Conservation (phyloP, 2,888 invertebrate genomes). For the Nemapogon koenigi region DNA sequence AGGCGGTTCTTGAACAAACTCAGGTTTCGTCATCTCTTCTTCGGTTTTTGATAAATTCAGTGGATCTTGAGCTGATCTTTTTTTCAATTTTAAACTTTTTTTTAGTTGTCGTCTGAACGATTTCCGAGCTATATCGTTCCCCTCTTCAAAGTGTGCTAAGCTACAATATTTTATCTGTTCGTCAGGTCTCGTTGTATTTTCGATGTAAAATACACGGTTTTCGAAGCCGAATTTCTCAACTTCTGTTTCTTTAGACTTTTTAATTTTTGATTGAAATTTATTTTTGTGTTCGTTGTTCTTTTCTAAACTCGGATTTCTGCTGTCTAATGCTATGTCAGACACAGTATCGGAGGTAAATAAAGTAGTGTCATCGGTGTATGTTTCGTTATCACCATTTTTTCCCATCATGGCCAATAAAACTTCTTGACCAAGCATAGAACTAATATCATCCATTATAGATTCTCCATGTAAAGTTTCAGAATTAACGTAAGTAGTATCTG, state of each 20-base stretch:
- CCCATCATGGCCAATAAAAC: conserved; percentile 72
- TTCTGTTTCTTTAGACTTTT: conserved; percentile 48
- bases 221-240: conserved; percentile 73
- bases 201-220: conserved; percentile 72
- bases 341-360: conserved; percentile 67
- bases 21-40: conserved; percentile 30
- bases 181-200: conserved; percentile 52
- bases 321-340: conserved; percentile 57
- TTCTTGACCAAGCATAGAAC: conserved; percentile 76
- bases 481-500: conserved; percentile 71
- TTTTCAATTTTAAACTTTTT: conserved; percentile 48
- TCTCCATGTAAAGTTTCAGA: conserved; percentile 80
- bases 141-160: conserved; percentile 82
- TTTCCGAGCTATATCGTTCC: conserved; percentile 80
- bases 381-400: conserved; percentile 66
- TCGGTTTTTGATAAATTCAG: conserved; percentile 38
- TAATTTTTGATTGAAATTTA: conserved; percentile 55
- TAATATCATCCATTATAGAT: conserved; percentile 80
- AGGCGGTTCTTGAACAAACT: conserved; percentile 9
- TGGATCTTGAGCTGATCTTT: conserved; percentile 39
- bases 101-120: conserved; percentile 69
- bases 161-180: conserved; percentile 77
- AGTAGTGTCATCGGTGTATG: conserved; percentile 75
- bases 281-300: conserved; percentile 66
- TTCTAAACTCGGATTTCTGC: conserved; percentile 60